Conservation (phyloP, 2,797 vertebrate genomes). For the Characodon lateralis region DNA sequence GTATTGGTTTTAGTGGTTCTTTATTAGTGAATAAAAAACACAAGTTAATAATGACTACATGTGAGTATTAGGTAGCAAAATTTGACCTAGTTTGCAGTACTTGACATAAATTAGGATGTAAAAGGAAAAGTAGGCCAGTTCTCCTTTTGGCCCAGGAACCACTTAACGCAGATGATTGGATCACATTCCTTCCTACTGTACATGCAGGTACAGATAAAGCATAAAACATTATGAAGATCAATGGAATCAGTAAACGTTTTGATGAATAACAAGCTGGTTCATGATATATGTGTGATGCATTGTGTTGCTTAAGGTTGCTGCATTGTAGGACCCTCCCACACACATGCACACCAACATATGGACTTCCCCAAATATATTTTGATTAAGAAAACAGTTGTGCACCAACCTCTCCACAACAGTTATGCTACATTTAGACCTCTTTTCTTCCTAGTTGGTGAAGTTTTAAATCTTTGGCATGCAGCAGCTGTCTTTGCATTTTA, state of each 20-base stretch:
- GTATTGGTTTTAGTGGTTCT: background rate
- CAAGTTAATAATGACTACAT: background rate
- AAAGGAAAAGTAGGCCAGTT: conserved; percentile 4
- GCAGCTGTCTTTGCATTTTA: conserved; percentile 66
- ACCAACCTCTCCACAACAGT: conserved; percentile 9
- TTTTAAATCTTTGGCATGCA: conserved; percentile 46
- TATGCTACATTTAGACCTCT: conserved; percentile 21
- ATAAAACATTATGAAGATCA: background rate
- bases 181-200: background rate
- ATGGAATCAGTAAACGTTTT: background rate
- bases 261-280: background rate
- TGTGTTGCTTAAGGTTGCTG: conserved; percentile 25
- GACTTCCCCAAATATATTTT: conserved; percentile 3
- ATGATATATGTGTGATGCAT: background rate
- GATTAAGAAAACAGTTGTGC: conserved; percentile 15
- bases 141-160: background rate
- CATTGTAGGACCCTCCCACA: conserved; percentile 24
- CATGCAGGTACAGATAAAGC: background rate
- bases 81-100: conserved; percentile 31
- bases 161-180: background rate
- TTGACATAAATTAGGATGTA: conserved; percentile 1
- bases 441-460: conserved; percentile 42
- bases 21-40: background rate
- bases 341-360: background rate
- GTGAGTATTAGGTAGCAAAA: background rate